Evolutionary conservation across 2,888 invertebrate genomes (phyloP), one percentile per base, ranked within the genome.

Genomic region (Melangyna quadrimaculata): DNA sequence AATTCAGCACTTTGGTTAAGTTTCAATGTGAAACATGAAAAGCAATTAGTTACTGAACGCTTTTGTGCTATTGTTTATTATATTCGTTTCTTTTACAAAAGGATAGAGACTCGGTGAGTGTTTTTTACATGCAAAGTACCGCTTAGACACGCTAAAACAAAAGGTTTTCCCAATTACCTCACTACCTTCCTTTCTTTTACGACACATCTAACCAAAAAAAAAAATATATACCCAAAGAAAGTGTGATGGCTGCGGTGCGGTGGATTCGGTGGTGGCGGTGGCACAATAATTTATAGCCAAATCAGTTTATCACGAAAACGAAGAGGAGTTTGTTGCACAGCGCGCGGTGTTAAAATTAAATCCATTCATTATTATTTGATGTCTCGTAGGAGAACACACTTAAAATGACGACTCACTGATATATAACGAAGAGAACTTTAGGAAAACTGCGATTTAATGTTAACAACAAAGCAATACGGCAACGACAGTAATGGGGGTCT

Each of bases 221-320:
- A 40, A 45, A 43, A 53, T 48, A 45, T 35, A 53, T 48, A n/a
- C 35, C 43, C 14, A 61, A 35, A 4, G 19, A 32, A 12, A 57
- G 8, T 35, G 35, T 57, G 57, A n/a, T n/a, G n/a, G n/a, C n/a
- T n/a, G n/a, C n/a, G 19, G 3, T 19, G 19, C 6, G 29, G 17
- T 24, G 22, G 63, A 10, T 40, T 14, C 37, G n/a, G 19, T 8
- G 32, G n/a, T 10, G 17, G 48, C 14, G 32, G 32, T 40, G 72
- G 35, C 57, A 29, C 19, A 55, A 43, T 73, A 69, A 70, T 83
- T 73, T 83, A 78, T 70, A 78, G 48, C 45, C 55, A 55, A 63
- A 83, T 45, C 65, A 48, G 22, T 78, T 73, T 78, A 83, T 83
- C 78, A 83, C 69, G 69, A 73, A 83, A 78, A 78, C 53, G 82